These are phyloP conservation scores for Drosophila nigricruria DNA, from an alignment of 2,888 invertebrate genomes.

Conservation along the genomic window DNA sequence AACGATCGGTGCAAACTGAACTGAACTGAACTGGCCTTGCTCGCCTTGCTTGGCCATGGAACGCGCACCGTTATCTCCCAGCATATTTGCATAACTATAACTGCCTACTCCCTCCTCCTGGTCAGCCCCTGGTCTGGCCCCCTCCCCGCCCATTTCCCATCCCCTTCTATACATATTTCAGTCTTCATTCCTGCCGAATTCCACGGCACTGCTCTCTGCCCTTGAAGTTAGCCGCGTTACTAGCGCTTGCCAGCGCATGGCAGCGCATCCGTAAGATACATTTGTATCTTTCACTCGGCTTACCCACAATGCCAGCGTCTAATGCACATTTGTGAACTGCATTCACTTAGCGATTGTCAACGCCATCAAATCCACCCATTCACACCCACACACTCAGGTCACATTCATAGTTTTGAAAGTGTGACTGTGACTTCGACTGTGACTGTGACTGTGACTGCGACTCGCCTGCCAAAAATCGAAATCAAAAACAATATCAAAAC, in stretches of 20 bases:
- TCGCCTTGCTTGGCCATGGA: constrained; percentile 37
- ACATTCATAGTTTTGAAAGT: constrained; percentile 20
- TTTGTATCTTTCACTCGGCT: constrained; percentile 11
- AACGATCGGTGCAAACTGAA: constrained; percentile 11
- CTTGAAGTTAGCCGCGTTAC: constrained; percentile 36
- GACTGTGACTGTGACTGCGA: neutral
- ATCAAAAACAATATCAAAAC: constrained; percentile 22
- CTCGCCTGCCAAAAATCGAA: too few relatives aligned
- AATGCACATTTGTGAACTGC: constrained; percentile 8
- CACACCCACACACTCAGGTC: constrained; percentile 27
- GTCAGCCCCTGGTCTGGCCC: neutral
- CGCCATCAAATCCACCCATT: constrained; percentile 11
- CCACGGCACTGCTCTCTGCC: constrained; percentile 14
- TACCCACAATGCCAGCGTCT: neutral
- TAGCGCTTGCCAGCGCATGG: constrained; percentile 1
- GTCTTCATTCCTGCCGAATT: constrained; percentile 19
- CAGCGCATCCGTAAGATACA: constrained; percentile 32
- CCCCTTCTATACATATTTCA: neutral
- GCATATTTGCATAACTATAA: constrained; percentile 60
- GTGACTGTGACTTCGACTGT: neutral
- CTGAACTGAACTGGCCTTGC: constrained; percentile 23
- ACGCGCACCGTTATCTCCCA: constrained; percentile 45
- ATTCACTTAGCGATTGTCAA: constrained; percentile 5
- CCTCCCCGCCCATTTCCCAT: fast-evolving
- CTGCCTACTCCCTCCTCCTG: neutral